Percentiles rank a stretch among this genome's conserved stretches.
phyloP scores from a whole-genome alignment of 1,140 invertebrate species.

The Asobara japonica region DNA sequence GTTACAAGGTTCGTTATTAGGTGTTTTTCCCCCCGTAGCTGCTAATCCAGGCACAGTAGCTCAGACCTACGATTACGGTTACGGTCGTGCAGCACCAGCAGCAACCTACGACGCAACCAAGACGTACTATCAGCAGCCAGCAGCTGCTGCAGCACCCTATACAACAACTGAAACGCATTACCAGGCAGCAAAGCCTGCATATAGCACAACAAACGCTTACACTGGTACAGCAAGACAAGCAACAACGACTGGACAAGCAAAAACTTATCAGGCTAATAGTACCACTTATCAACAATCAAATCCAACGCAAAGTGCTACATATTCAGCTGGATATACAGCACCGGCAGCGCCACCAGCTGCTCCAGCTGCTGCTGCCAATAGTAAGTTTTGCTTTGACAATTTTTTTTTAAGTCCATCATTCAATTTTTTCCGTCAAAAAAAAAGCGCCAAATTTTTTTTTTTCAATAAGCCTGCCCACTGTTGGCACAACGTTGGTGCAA shows the following conservation, averaged over 20 bases:
- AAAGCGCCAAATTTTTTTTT: too few relatives aligned
- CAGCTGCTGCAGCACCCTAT: constrained; percentile 75
- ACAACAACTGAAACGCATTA: constrained; percentile 76
- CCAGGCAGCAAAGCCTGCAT: constrained; percentile 69
- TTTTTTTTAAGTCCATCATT: not conserved
- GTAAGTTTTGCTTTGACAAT: constrained; percentile 54
- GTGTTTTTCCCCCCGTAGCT: constrained; percentile 51
- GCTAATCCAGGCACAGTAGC: constrained; percentile 73
- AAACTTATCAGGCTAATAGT: constrained; percentile 63
- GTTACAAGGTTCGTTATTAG: constrained; percentile 32
- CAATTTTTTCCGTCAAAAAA: too few relatives aligned
- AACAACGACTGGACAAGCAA: constrained; percentile 69
- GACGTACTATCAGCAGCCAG: constrained; percentile 75
- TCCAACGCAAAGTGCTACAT: constrained; percentile 62
- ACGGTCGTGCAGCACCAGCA: constrained; percentile 71
- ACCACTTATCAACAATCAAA: constrained; percentile 64
- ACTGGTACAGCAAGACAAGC: constrained; percentile 71
- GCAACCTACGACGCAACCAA: constrained; percentile 73
- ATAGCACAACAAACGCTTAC: constrained; percentile 74
- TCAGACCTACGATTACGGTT: constrained; percentile 76
- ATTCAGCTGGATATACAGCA: constrained; percentile 65
- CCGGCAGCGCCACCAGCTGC: constrained; percentile 72
- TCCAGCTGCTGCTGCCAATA: constrained; percentile 61
- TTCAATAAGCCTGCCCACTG: too few relatives aligned
- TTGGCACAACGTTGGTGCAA: too few relatives aligned